A percentile compares a stretch with the other conserved stretches of the same genome.
Evolutionary conservation across 2,888 invertebrate species (phyloP).

Genomic region (Gari tellinella): DNA sequence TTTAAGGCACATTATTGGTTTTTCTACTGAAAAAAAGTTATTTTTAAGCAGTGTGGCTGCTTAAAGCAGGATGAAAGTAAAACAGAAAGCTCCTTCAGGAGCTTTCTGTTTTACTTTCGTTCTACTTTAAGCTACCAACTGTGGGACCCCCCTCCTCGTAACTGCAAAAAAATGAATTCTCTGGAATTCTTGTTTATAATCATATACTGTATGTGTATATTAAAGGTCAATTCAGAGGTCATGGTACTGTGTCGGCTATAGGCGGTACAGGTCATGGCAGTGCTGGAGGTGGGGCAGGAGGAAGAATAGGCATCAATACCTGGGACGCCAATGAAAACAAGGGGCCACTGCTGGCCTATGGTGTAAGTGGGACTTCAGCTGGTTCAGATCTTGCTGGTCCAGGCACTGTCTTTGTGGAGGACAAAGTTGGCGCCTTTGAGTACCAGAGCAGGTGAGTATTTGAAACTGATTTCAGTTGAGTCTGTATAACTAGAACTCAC

Average conservation of each 20-base stretch:
- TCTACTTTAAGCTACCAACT: too few species aligned
- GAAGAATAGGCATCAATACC: constrained; percentile 69
- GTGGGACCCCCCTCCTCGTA: too few species aligned
- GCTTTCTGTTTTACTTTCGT: too few species aligned
- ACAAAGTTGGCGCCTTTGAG: constrained; percentile 41
- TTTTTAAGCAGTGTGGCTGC: too few species aligned
- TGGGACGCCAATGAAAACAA: constrained; percentile 64
- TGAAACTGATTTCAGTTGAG: too few species aligned
- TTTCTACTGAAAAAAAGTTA: neutral
- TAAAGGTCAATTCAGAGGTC: constrained; percentile 69
- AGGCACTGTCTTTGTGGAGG: constrained; percentile 74
- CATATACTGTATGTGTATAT: neutral
- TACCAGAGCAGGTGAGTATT: constrained; percentile 40
- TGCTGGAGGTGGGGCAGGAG: constrained; percentile 73
- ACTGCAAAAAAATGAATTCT: neutral
- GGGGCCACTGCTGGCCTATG: constrained; percentile 67
- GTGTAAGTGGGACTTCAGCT: constrained; percentile 46
- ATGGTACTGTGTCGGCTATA: constrained; percentile 66
- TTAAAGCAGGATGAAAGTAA: too few species aligned
- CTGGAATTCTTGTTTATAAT: too few species aligned
- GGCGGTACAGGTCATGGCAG: constrained; percentile 65
- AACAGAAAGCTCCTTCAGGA: too few species aligned
- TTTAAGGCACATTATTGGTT: too few species aligned
- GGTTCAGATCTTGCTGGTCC: constrained; percentile 72
- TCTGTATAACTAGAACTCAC: too few species aligned